Evolutionary conservation across 2,113 vertebrate genomes (phyloP), one percentile per base, ranked within the genome.

Genomic region (Trogon surrucura): DNA sequence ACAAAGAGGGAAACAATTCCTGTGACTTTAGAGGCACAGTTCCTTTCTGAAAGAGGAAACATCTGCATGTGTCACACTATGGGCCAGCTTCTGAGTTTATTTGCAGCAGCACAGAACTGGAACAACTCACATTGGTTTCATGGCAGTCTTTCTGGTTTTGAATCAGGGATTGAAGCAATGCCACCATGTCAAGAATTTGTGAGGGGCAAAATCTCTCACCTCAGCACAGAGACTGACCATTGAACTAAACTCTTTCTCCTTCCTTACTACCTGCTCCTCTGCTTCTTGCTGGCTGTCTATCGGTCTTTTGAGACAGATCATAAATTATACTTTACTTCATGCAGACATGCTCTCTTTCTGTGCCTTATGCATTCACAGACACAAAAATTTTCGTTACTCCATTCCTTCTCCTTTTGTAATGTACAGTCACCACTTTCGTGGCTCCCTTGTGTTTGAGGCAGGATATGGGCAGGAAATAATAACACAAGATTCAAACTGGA

Each of bases 401-500:
- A 36, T 80, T 94, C 56, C 66, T 94, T 93, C 79, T 93, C 78
- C 70, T 90, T 88, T 95, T 91, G 64, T 75, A 80, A 85, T 69
- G 50, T 91, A 93, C 86, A 94, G 90, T 96, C 96, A 94, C 67
- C 18, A 29, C 85, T 85, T 95, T 93, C 62, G 67, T 89, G 85
- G 51, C 58, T 97, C 95, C 85, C 89, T 90, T 36, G 75, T 94
- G 91, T 84, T 95, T 71, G 69, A 94, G 81, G 83, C 95, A 96
- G 95, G 96, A 96, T 95, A 97, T 95, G 81, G 90, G 27, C 94
- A 95, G 95, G 95, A 97, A 97, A 97, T 95, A 95, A 86, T 88
- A 92, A 64, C 80, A 69, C 45, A 88, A 89, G 90, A 95, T 95
- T 96, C 94, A 96, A 94, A 96, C 87, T 92, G 85, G 66, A 97